Percentiles rank a stretch among this genome's conserved stretches.
phyloP scores from a whole-genome alignment of 2,888 invertebrate genomes.

The Bruchidius siliquastri region DNA sequence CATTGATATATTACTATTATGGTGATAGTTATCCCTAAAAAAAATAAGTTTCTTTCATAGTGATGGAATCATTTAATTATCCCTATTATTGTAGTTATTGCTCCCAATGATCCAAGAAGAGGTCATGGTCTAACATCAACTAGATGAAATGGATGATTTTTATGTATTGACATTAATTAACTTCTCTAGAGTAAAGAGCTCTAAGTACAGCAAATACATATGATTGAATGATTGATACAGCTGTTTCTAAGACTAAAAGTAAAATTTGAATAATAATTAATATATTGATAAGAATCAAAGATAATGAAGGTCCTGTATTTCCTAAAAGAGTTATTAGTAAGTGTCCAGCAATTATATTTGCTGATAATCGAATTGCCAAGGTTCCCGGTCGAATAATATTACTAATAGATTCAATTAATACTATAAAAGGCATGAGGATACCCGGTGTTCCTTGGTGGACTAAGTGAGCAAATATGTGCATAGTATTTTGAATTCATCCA shows the following conservation, averaged over 20 bases:
- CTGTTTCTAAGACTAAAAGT: conserved; percentile 54
- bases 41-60: conserved; percentile 51
- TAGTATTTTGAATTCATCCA: conserved; percentile 59
- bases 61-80: conserved; percentile 61
- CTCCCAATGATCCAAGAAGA: conserved; percentile 55
- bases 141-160: conserved; percentile 62
- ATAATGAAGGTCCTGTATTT: conserved; percentile 40
- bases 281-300: conserved; percentile 28
- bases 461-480: conserved; percentile 63
- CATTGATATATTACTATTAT: conserved; percentile 59
- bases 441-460: conserved; percentile 64
- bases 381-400: conserved; percentile 59
- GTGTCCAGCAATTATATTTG: conserved; percentile 75
- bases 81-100: conserved; percentile 55
- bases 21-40: conserved; percentile 50
- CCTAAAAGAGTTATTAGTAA: conserved; percentile 60
- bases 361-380: conserved; percentile 64
- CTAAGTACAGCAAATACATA: conserved; percentile 63
- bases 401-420: conserved; percentile 70
- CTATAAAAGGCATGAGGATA: conserved; percentile 66
- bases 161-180: conserved; percentile 50
- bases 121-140: conserved; percentile 65
- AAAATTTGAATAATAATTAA: conserved; percentile 29
- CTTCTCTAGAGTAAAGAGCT: conserved; percentile 65
- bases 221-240: conserved; percentile 62